phyloP scores from a whole-genome alignment of 1,140 invertebrate species.

The Drosophila leontia region DNA sequence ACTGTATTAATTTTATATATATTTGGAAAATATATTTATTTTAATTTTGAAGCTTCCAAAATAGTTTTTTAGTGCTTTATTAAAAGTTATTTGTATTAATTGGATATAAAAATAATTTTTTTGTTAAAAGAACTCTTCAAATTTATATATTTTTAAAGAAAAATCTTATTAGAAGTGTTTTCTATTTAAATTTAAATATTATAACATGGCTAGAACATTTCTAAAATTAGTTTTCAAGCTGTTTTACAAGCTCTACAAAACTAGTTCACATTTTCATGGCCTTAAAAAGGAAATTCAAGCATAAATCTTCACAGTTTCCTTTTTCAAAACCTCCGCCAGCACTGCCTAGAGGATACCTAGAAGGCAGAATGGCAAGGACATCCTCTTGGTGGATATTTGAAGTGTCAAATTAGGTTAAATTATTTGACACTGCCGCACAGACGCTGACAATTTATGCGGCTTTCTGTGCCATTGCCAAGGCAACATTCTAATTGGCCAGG shows the following conservation, averaged over 20 bases:
- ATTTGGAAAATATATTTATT: no score
- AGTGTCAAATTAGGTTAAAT: slow-evolving; percentile 85
- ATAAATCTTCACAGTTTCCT: neutral
- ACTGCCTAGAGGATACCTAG: neutral
- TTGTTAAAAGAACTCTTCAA: neutral
- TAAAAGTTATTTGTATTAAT: neutral
- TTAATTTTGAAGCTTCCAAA: no score
- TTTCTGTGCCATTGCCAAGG: slow-evolving; percentile 30
- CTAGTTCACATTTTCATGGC: neutral
- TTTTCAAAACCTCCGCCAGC: neutral
- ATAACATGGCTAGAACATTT: no score
- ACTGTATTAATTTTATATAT: no score
- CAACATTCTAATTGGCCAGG: slow-evolving; percentile 71
- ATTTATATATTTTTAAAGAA: neutral
- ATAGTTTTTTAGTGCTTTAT: neutral
- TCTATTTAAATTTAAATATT: neutral
- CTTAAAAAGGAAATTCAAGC: neutral
- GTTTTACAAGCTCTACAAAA: neutral
- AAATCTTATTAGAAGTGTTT: no score
- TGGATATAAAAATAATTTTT: neutral
- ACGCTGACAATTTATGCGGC: slow-evolving; percentile 68
- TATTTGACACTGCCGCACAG: slow-evolving; percentile 75
- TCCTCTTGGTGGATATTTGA: slow-evolving; percentile 63
- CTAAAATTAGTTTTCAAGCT: neutral
- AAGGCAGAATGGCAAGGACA: neutral